Evolutionary conservation across 2,797 vertebrate species (phyloP), one percentile per base, ranked within the genome.

Genomic region (Knipowitschia caucasica): DNA sequence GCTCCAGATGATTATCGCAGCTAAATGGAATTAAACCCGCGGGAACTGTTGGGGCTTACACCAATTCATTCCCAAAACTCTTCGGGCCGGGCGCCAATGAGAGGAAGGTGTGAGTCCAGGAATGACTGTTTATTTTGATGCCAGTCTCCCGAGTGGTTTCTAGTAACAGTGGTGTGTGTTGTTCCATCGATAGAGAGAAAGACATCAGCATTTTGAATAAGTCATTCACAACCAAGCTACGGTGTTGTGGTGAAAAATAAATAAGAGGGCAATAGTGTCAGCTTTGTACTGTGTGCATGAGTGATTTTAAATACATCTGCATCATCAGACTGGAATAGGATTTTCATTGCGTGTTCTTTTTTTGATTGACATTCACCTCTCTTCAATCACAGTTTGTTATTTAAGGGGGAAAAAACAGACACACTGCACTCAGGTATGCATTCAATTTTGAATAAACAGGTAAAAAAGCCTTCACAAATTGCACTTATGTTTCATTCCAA

Each of bases 1-100:
- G 56, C 39, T 75, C 15, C 6, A 75, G 78, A 85, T 83, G 77
- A 70, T 78, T 65, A 80, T 71, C 79, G 73, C 61, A 54, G 64
- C 53, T 74, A 77, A 81, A 4, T 80, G 70, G 65, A 78, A 69
- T 62, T 73, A 69, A 83, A 80, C 73, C 67, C 55, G 1, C 5
- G 40, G 44, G 73, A 76, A 47, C 52, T 55, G 49, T 75, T 73
- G 42, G 50, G 56, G 61, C 57, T 64, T 67, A 53, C 33, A 20
- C 21, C 2, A 3, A 43, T 62, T 14, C 56, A 47, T 69, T 64
- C 42, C 50, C 20, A 57, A 63, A 69, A 69, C 39, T 49, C 2
- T 27, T 35, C 56, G 61, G 58, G 62, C 29, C 43, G 68, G 65
- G 70, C 14, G 58, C 53, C 36, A 53, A 51, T 38, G 5, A 33